These are phyloP conservation scores for Bradypus variegatus DNA, from an alignment of 2,797 vertebrate genomes.

Conservation along the genomic window DNA sequence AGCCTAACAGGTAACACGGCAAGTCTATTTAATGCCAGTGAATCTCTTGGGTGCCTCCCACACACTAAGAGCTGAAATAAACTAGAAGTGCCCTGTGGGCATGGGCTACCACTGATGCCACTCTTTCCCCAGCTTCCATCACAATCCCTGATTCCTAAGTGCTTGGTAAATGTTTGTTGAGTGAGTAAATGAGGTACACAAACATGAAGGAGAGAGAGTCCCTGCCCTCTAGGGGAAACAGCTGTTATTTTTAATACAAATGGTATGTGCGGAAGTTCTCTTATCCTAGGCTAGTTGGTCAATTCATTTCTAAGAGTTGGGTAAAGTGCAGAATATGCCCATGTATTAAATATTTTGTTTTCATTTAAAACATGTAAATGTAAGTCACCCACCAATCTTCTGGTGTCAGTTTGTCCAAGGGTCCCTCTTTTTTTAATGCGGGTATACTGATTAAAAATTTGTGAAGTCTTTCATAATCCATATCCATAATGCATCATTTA, in stretches of 20 bases:
- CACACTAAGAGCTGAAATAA: too few species aligned
- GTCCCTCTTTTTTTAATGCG: too few species aligned
- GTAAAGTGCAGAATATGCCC: not conserved
- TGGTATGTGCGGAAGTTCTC: not conserved
- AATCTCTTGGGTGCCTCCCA: not conserved
- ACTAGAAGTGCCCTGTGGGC: not conserved
- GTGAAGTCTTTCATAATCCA: not conserved
- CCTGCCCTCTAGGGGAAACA: not conserved
- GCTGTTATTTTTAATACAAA: not conserved
- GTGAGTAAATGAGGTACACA: not conserved
- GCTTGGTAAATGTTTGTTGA: not conserved
- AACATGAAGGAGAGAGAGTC: not conserved
- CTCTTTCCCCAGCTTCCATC: not conserved
- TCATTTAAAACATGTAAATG: not conserved
- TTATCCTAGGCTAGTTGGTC: not conserved
- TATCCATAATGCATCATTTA: too few species aligned
- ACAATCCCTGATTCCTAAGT: fast-evolving
- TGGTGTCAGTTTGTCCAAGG: not conserved
- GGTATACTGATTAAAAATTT: not conserved
- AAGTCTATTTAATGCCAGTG: not conserved
- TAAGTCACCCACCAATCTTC: not conserved
- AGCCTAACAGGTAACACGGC: not conserved
- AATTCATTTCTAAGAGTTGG: not conserved
- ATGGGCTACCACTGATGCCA: not conserved
- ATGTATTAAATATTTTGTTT: not conserved